phyloP scores from a whole-genome alignment of 2,888 invertebrate species.

The Acleris laterana region DNA sequence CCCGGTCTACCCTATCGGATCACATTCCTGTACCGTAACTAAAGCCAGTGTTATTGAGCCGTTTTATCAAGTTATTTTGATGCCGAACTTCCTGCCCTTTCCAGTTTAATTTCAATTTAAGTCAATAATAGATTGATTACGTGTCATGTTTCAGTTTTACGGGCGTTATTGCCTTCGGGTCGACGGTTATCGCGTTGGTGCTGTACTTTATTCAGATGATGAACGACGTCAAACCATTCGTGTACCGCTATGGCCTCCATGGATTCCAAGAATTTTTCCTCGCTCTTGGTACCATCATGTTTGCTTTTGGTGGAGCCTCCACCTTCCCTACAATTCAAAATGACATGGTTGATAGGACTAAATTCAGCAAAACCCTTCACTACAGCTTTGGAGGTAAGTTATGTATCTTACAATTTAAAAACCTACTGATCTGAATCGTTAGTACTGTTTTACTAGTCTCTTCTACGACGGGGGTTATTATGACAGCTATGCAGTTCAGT shows the following conservation, averaged over 20 bases:
- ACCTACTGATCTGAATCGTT: too few relatives aligned
- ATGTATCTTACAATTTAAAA: constrained; percentile 13
- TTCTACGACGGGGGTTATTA: too few relatives aligned
- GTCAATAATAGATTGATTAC: background rate
- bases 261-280: constrained; percentile 87
- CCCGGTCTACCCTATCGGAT: too few relatives aligned
- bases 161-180: constrained; percentile 86
- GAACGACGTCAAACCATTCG: constrained; percentile 76
- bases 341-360: constrained; percentile 87
- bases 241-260: constrained; percentile 78
- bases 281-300: constrained; percentile 88
- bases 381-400: constrained; percentile 85
- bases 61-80: too few relatives aligned
- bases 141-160: constrained; percentile 76
- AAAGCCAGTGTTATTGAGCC: too few relatives aligned
- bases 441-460: too few relatives aligned
- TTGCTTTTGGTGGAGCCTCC: constrained; percentile 89
- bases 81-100: too few relatives aligned
- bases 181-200: constrained; percentile 86
- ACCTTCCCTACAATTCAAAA: constrained; percentile 92
- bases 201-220: constrained; percentile 86
- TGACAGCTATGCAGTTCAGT: too few relatives aligned
- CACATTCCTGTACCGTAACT: too few relatives aligned
- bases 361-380: constrained; percentile 86
- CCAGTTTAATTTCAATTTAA: background rate